These are phyloP conservation scores for Machimus atricapillus DNA, from an alignment of 2,888 invertebrate species.

Conservation along the genomic window DNA sequence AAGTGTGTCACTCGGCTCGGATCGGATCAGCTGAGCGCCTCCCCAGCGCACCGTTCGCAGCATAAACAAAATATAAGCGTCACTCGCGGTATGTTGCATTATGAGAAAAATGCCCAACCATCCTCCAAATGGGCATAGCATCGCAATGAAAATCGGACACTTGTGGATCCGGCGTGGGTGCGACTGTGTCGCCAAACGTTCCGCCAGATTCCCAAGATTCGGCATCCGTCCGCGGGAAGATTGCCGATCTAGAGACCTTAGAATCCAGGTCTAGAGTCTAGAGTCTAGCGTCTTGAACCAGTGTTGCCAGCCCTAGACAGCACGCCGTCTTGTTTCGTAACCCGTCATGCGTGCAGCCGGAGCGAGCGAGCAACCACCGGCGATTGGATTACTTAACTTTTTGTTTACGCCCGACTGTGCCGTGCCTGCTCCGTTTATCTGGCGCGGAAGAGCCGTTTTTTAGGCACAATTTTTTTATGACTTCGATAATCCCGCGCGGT, in stretches of 20 bases:
- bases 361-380: background rate
- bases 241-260: background rate
- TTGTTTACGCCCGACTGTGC: background rate
- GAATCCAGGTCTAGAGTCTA: background rate
- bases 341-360: background rate
- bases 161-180: conserved; percentile 5
- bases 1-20: background rate
- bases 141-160: background rate
- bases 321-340: background rate
- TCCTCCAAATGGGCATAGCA: background rate
- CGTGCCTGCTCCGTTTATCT: background rate
- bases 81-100: background rate
- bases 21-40: conserved; percentile 22
- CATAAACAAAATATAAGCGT: background rate
- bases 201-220: background rate
- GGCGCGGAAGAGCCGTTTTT: background rate
- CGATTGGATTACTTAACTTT: background rate
- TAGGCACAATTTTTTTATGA: background rate
- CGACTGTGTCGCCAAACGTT: background rate
- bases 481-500: background rate
- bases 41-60: background rate
- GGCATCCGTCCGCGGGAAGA: background rate
- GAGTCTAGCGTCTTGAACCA: background rate
- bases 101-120: background rate
- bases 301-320: background rate